Base-by-base conservation (phyloP, 2,113 vertebrate species). In the Mirounga angustirostris region DNA sequence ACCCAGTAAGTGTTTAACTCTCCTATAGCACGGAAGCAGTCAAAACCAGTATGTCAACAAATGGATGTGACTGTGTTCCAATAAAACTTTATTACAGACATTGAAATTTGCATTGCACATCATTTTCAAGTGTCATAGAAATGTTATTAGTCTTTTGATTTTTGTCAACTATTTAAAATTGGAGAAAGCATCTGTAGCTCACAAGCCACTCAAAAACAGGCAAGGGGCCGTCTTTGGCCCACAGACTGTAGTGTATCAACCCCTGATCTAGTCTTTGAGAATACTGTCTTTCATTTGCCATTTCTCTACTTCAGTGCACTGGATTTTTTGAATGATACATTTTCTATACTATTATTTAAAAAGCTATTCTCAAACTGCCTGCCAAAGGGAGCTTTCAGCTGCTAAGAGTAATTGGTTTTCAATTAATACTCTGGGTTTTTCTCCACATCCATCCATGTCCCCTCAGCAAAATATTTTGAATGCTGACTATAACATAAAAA, bases 391-490 rank as follows among this genome's bases (percentile, higher is more conserved):
- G 12, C 30, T 54, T 89, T 93, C 59, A 46, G 40, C 10, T 78
- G 46, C 80, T 22, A 81, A 36, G 19, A 74, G 46, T 87, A 69
- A 30, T 0, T 43, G 24, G 3, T 79, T 93, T 97, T 74, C 33
- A 54, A 43, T 54, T 28, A 89, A 78, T 63, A 71, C 40, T 19
- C 3, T 83, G 43, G 50, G 26, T 12, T 79, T 91, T 54, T 56
- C 86, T 81, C 76, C 54, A 28, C 1, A 80, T 46, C 28, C 63
- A 58, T 43, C 58, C 40, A 46, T 21, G 52, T 52, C 19, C 76
- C 67, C 19, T 73, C 28, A 59, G 40, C 65, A 86, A 93, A 96
- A 65, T 86, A 69, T 46, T 92, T 67, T 93, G 52, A 92, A 56
- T 46, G 24, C 59, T 85, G 28, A 85, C 46, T 65, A 43, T 80